Conservation (phyloP, 2,797 vertebrate genomes). For the Psittacula derbiana region DNA sequence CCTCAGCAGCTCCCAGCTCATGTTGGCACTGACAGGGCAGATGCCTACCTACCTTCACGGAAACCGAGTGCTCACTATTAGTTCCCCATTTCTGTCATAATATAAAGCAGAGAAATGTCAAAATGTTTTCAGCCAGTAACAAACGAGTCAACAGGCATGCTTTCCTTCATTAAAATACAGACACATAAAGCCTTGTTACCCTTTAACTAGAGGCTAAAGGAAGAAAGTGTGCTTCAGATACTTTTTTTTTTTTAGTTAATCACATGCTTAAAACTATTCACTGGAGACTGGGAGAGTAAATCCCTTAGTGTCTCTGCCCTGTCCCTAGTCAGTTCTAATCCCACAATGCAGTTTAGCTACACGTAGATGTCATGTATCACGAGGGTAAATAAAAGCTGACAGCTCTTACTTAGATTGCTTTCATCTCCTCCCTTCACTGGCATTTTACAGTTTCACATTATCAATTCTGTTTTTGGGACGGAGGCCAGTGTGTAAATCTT, state of each 20-base stretch:
- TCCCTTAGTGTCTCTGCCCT: neutral
- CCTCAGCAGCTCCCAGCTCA: fast-evolving
- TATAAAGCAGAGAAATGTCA: neutral
- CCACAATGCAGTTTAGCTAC: neutral
- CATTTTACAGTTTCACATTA: neutral
- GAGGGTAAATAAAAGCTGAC: neutral
- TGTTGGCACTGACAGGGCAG: fast-evolving
- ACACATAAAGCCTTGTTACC: neutral
- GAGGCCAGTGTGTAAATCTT: neutral
- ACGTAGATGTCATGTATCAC: neutral
- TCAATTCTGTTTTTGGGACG: neutral
- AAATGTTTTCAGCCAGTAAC: neutral
- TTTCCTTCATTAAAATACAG: neutral
- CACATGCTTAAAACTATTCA: neutral
- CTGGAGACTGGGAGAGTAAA: neutral
- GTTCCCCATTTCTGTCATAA: neutral
- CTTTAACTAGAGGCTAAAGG: neutral
- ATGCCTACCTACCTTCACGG: neutral
- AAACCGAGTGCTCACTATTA: fast-evolving
- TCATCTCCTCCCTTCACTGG: neutral
- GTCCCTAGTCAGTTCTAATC: neutral
- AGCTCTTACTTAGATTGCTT: neutral
- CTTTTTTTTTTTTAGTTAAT: neutral
- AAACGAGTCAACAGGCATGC: neutral
- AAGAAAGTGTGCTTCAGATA: neutral